phyloP scores from a whole-genome alignment of 2,113 vertebrate genomes.

The Pardalotus punctatus region DNA sequence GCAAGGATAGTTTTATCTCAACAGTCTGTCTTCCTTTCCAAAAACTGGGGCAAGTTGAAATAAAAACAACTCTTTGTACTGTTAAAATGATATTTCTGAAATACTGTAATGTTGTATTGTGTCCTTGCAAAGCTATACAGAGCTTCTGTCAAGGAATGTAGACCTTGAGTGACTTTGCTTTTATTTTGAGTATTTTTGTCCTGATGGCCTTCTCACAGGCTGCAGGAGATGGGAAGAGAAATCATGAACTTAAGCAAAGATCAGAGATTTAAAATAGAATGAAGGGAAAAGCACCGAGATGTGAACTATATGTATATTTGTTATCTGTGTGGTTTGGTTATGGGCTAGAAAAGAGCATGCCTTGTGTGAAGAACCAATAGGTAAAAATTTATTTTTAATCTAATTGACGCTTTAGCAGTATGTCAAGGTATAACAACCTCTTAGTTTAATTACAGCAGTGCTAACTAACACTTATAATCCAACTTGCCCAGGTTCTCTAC shows the following conservation, averaged over 20 bases:
- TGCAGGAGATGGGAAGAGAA: neutral
- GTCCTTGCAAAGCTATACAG: neutral
- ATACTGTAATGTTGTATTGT: neutral
- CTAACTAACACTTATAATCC: neutral
- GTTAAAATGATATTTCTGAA: conserved; percentile 7
- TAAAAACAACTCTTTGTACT: conserved; percentile 37
- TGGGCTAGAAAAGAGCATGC: neutral
- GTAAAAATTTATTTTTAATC: neutral
- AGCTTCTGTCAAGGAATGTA: neutral
- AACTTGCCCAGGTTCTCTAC: neutral
- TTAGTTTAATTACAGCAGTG: neutral
- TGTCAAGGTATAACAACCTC: neutral
- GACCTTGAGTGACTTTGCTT: neutral
- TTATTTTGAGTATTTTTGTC: neutral
- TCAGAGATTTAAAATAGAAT: neutral
- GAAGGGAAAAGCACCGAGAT: neutral
- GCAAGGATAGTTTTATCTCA: conserved; percentile 23
- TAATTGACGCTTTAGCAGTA: neutral
- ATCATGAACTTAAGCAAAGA: neutral
- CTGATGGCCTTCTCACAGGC: neutral
- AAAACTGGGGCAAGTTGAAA: conserved; percentile 45
- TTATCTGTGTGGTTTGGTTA: neutral
- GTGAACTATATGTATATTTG: neutral
- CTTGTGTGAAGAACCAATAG: neutral
- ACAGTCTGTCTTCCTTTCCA: neutral